These are phyloP conservation scores for Nycticryphes semicollaris DNA, from an alignment of 2,113 vertebrate species.

Conservation along the genomic window DNA sequence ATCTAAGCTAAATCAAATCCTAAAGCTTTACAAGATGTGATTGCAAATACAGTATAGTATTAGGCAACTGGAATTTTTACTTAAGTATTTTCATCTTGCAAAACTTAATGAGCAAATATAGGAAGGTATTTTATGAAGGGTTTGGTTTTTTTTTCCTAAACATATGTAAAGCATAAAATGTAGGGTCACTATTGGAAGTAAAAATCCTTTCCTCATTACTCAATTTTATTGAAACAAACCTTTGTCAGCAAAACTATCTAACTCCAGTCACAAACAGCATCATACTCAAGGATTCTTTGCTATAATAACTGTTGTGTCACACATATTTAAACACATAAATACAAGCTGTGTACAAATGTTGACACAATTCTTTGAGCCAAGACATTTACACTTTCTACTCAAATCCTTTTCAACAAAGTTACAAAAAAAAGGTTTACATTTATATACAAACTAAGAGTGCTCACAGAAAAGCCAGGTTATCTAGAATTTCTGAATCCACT, in stretches of 20 bases:
- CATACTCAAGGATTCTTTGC: background rate
- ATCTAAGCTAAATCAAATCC: background rate
- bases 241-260: background rate
- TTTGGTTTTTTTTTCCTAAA: background rate
- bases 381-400: background rate
- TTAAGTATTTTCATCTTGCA: background rate
- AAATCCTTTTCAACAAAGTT: background rate
- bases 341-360: background rate
- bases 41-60: background rate
- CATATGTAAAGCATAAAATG: background rate
- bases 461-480: background rate
- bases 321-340: background rate
- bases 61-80: background rate
- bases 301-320: background rate
- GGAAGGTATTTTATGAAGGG: background rate
- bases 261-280: background rate
- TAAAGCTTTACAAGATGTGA: background rate
- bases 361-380: background rate
- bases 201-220: background rate
- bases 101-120: background rate
- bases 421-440: background rate
- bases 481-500: background rate
- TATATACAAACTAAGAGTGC: background rate
- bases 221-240: background rate
- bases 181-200: fast-evolving